Percentiles rank a stretch among this genome's conserved stretches.
Evolutionary conservation across 2,888 invertebrate genomes (phyloP).

Genomic region (Arrhopalites spinosus): DNA sequence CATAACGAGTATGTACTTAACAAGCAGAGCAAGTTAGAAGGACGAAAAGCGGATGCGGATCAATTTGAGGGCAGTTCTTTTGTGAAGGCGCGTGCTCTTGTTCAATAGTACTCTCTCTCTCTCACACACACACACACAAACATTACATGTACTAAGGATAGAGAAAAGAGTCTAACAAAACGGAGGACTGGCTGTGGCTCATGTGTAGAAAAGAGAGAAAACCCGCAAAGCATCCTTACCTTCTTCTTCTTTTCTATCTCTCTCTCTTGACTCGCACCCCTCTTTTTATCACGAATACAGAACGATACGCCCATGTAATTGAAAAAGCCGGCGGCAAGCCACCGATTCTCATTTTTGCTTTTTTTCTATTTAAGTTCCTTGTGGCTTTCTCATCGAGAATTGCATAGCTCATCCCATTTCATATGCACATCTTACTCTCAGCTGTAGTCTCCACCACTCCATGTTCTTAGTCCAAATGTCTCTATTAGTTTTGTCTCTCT

Average conservation of each 20-base stretch:
- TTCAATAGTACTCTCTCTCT: slow-evolving; percentile 27
- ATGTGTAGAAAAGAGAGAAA: neutral
- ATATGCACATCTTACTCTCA: too few species aligned
- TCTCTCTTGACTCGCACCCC: slow-evolving; percentile 32
- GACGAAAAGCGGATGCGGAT: slow-evolving; percentile 43
- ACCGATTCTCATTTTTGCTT: slow-evolving; percentile 21
- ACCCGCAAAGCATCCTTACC: neutral
- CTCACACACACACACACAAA: neutral
- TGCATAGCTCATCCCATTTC: too few species aligned
- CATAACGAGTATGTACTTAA: too few species aligned
- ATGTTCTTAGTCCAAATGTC: too few species aligned
- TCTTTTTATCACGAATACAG: slow-evolving; percentile 37
- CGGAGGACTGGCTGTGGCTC: neutral
- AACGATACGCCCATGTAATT: slow-evolving; percentile 50
- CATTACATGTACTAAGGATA: neutral
- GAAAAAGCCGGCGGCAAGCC: slow-evolving; percentile 43
- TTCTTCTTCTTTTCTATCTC: too few species aligned
- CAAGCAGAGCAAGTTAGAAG: neutral
- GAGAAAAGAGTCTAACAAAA: slow-evolving; percentile 2
- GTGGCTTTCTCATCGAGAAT: too few species aligned
- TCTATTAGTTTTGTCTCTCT: too few species aligned
- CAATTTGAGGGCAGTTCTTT: slow-evolving; percentile 51
- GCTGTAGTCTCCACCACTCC: too few species aligned
- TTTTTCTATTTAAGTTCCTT: too few species aligned
- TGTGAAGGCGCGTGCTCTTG: slow-evolving; percentile 51